Conservation (phyloP, 2,797 vertebrate species). For the Anabas testudineus region DNA sequence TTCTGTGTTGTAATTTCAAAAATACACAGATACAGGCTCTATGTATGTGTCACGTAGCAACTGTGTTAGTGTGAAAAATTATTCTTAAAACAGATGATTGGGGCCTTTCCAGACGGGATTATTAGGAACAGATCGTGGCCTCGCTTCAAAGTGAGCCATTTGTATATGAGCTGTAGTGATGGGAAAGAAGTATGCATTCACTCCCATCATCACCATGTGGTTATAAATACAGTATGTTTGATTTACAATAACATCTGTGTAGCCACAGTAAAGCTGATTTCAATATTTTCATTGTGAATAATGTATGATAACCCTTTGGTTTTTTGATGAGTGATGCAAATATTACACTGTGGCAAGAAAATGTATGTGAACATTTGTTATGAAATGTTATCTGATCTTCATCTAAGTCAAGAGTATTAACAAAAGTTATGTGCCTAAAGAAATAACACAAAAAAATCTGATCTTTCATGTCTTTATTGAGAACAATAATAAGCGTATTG, state of each 20-base stretch:
- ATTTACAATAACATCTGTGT: constrained; percentile 17
- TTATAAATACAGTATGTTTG: background rate
- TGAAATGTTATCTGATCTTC: too few relatives aligned
- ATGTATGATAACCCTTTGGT: too few relatives aligned
- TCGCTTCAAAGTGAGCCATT: background rate
- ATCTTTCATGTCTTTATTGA: too few relatives aligned
- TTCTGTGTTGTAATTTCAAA: constrained; percentile 13
- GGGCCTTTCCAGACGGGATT: constrained; percentile 8
- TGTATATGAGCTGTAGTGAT: constrained; percentile 7
- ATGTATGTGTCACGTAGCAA: background rate
- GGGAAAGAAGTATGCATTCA: background rate
- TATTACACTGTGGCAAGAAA: too few relatives aligned
- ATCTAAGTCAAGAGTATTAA: too few relatives aligned
- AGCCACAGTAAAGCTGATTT: background rate
- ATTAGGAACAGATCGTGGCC: constrained; percentile 8
- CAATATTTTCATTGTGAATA: background rate
- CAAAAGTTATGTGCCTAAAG: too few relatives aligned
- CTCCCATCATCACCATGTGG: background rate
- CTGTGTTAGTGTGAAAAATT: too few relatives aligned
- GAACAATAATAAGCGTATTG: too few relatives aligned
- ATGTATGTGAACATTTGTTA: too few relatives aligned
- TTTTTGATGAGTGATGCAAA: too few relatives aligned
- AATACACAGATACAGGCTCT: background rate
- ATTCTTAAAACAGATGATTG: too few relatives aligned
- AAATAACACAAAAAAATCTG: too few relatives aligned